Evolutionary conservation across 2,113 vertebrate species (phyloP).

Genomic region (Hylia prasina): DNA sequence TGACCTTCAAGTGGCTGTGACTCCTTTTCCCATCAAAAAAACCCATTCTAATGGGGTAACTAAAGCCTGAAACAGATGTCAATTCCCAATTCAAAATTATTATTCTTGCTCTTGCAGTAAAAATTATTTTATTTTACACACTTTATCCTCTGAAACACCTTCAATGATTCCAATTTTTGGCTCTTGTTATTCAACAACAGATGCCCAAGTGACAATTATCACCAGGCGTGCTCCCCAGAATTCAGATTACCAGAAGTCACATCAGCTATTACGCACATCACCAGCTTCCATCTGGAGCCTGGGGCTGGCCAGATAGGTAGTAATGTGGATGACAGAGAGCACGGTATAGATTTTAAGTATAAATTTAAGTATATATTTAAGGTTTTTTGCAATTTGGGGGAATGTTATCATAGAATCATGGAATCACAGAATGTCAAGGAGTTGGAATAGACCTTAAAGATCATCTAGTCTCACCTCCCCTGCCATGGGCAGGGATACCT

Average conservation of each 20-base stretch:
- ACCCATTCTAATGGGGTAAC: background rate
- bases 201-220: background rate
- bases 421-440: background rate
- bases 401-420: background rate
- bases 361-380: no score
- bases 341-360: rapidly evolving
- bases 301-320: background rate
- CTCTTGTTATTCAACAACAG: background rate
- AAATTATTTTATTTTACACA: background rate
- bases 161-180: background rate
- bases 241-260: background rate
- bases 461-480: background rate
- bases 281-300: background rate
- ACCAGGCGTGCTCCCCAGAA: background rate
- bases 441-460: background rate
- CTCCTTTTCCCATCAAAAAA: background rate
- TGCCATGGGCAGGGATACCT: background rate
- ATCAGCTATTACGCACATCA: background rate
- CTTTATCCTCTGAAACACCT: background rate
- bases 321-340: background rate
- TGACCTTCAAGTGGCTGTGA: background rate
- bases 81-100: background rate
- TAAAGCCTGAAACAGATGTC: background rate
- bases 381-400: background rate
- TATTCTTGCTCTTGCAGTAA: background rate